Evolutionary conservation across 2,888 invertebrate species (phyloP).

Genomic region (Elegia similella): DNA sequence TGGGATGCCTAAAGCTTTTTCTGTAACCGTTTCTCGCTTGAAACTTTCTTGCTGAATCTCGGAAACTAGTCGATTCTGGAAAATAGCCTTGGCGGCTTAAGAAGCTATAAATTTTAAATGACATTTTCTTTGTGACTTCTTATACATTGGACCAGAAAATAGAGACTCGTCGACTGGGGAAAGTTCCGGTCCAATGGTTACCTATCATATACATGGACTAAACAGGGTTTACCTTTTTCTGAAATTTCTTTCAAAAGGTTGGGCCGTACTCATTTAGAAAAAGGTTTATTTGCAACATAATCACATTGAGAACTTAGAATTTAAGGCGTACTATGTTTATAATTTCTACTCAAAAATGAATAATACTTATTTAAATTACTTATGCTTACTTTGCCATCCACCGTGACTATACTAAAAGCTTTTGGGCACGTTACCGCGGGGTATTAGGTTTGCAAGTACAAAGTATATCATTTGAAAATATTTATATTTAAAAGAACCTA

Average conservation of each 20-base stretch:
- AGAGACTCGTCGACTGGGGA: slow-evolving; percentile 43
- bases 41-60: slow-evolving; percentile 19
- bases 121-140: too few species aligned
- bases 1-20: slow-evolving; percentile 1
- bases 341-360: too few species aligned
- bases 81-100: slow-evolving; percentile 17
- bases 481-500: too few species aligned
- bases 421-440: too few species aligned
- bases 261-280: neutral
- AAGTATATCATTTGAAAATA: too few species aligned
- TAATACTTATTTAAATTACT: too few species aligned
- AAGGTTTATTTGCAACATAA: neutral
- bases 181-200: slow-evolving; percentile 50
- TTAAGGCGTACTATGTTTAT: too few species aligned
- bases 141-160: slow-evolving; percentile 50
- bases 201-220: slow-evolving; percentile 1
- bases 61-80: slow-evolving; percentile 14
- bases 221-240: slow-evolving; percentile 1
- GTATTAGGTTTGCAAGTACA: too few species aligned
- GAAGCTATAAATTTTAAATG: slow-evolving; percentile 33
- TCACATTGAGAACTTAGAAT: neutral
- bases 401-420: too few species aligned
- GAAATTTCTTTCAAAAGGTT: neutral
- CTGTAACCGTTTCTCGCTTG: slow-evolving; percentile 2
- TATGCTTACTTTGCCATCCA: too few species aligned